Evolutionary conservation across 2,797 vertebrate genomes (phyloP).

Genomic region (Brachyalestes nurse): DNA sequence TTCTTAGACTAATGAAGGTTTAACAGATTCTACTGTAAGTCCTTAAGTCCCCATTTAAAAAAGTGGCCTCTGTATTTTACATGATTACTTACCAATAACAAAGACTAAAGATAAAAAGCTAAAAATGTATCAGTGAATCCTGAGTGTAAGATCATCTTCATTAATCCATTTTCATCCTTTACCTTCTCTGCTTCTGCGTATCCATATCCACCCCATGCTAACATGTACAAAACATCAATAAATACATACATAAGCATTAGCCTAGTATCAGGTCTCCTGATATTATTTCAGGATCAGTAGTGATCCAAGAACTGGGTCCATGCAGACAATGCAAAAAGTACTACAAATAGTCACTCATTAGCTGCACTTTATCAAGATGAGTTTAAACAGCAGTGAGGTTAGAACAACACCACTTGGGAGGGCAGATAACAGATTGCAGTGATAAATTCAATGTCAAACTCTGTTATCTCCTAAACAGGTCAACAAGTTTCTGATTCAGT

Average conservation of each 20-base stretch:
- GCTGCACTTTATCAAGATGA: conserved; percentile 7
- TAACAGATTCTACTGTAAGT: conserved; percentile 56
- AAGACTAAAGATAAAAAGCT: neutral
- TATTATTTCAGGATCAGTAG: neutral
- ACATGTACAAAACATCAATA: conserved; percentile 14
- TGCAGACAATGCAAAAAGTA: neutral
- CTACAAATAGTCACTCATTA: neutral
- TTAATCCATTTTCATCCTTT: conserved; percentile 3
- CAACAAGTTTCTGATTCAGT: neutral
- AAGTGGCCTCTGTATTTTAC: neutral
- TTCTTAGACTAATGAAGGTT: conserved; percentile 63
- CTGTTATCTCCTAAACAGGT: neutral
- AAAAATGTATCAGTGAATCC: neutral
- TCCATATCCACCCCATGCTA: neutral
- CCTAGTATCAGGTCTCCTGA: neutral
- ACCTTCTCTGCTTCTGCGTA: neutral
- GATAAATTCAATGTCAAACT: neutral
- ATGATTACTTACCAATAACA: neutral
- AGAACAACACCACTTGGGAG: conserved; percentile 25
- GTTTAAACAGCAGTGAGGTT: conserved; percentile 24
- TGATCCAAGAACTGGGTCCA: neutral
- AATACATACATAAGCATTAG: neutral
- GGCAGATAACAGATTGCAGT: neutral
- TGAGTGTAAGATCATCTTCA: neutral
- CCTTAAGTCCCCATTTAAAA: conserved; percentile 20